phyloP scores from a whole-genome alignment of 2,888 invertebrate species.

The Asteroscopus sphinx region DNA sequence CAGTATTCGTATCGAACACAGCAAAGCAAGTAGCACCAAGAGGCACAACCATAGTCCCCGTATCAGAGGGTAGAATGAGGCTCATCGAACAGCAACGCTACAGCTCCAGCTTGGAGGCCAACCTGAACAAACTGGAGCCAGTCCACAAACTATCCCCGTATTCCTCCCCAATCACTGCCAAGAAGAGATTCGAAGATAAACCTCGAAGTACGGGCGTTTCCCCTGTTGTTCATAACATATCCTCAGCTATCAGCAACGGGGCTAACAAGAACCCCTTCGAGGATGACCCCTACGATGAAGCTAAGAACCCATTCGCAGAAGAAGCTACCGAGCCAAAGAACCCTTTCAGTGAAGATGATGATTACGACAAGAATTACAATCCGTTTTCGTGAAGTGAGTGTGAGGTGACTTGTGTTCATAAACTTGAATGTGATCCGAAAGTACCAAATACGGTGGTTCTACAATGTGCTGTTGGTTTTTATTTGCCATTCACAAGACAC shows the following conservation, averaged over 20 bases:
- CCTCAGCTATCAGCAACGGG: conserved; percentile 45
- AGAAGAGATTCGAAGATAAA: conserved; percentile 54
- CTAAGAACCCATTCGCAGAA: conserved; percentile 92
- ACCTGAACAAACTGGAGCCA: conserved; percentile 81
- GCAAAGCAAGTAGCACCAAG: conserved; percentile 74
- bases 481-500: not conserved
- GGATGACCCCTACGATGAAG: conserved; percentile 88
- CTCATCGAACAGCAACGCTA: conserved; percentile 87
- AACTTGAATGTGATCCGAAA: not conserved
- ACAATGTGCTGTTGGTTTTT: not conserved
- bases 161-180: conserved; percentile 61
- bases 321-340: conserved; percentile 87
- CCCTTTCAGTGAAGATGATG: conserved; percentile 88
- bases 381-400: conserved; percentile 89
- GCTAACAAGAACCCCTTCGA: conserved; percentile 79
- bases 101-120: conserved; percentile 91
- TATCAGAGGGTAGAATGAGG: conserved; percentile 90
- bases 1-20: conserved; percentile 79
- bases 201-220: conserved; percentile 59
- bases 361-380: conserved; percentile 94
- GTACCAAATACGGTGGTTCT: not conserved
- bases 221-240: conserved; percentile 69
- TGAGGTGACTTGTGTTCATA: conserved; percentile 2
- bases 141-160: conserved; percentile 64
- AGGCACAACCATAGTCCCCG: conserved; percentile 83